Evolutionary conservation across 2,113 vertebrate species (phyloP), one percentile per base, ranked within the genome.

Genomic region (Empidonax traillii): DNA sequence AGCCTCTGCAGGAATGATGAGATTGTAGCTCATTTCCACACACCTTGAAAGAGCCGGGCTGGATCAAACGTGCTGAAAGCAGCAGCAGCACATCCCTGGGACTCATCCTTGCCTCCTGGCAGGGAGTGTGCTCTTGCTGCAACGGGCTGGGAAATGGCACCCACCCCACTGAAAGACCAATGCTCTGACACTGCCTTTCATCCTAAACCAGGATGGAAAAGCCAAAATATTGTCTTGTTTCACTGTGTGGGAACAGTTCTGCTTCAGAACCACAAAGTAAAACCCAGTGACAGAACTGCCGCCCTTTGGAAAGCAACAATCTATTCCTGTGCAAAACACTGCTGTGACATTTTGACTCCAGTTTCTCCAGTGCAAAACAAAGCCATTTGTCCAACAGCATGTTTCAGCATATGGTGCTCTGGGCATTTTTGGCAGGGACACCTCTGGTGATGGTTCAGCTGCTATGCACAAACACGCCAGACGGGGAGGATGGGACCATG

Each of bases 21-120:
- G 94, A 95, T 84, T 91, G 85, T 91, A 95, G 92, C 90, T 96
- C 96, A 94, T 93, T 97, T 94, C 79, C 82, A 88, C 94, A 92
- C 90, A 90, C 83, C 85, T 90, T 88, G 75, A 94, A 94, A 95
- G 95, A 96, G 93, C 61, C 2, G 0, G 91, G 85, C 81, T 39
- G 85, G 93, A 96, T 96, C 89, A 94, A 96, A 96, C 55, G 9
- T 73, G 81, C 66, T 72, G 91, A 93, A 80, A 95, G 85, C 85
- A 90, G 82, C 68, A 55, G 82, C 87, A 88, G 77, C 89, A 91
- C 72, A 69, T 79, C 87, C 39, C 73, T 5, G 11, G 79, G 82
- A 80, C 83, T 69, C 68, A 68, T 65, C 90, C 89, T 83, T 21
- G 2, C 37, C 84, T 69, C 80, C 68, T 62, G 68, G 90, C 88